Base-by-base conservation (phyloP, 1,140 invertebrate species). In the Chrysomallon squamiferum region DNA sequence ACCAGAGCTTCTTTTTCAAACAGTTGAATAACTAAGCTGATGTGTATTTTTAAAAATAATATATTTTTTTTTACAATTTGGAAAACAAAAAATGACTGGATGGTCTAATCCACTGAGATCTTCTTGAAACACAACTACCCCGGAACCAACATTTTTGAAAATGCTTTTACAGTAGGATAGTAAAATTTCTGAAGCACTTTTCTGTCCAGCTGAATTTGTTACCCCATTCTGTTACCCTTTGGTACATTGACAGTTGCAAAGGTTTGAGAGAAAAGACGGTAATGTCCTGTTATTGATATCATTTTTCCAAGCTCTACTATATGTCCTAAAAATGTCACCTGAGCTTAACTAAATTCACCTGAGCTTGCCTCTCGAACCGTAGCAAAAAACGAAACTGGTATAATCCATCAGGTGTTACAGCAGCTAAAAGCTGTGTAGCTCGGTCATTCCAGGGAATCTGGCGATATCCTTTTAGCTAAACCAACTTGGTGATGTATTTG, bases 331-430 rank as follows among this genome's bases (percentile, higher is more conserved):
- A 50, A 65, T 9, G 43, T 25, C n/a, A 72, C 27, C 29, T 57
- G 38, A 30, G 56, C 61, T 15, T 49, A 32, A 9, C 64, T 38
- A 47, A 66, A 66, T 35, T 66, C 64, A 50, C 64, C 9, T 32
- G 62, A 50, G 9, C 81, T 80, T 1, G 84, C 81, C 45, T 71
- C 59, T 22, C 45, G 63, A 6, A 88, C 66, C 52, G 76, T 68
- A 22, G 76, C 52, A 9, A 87, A n/a, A 76, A 5, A 4, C 59
- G 69, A 64, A 86, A 88, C 59, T 84, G 68, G 52, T 69, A 85
- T n/a, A 80, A 64, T 11, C 84, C 84, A 52, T 72, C 18, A 49
- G 77, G 38, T 3, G 66, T 71, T 1, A 72, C 60, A 65, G 73
- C 66, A 35, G 73, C 49, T 2, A 62, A 66, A 15, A 73, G 59